These are phyloP conservation scores for Microplitis mediator DNA, from an alignment of 1,140 invertebrate genomes.

Conservation along the genomic window DNA sequence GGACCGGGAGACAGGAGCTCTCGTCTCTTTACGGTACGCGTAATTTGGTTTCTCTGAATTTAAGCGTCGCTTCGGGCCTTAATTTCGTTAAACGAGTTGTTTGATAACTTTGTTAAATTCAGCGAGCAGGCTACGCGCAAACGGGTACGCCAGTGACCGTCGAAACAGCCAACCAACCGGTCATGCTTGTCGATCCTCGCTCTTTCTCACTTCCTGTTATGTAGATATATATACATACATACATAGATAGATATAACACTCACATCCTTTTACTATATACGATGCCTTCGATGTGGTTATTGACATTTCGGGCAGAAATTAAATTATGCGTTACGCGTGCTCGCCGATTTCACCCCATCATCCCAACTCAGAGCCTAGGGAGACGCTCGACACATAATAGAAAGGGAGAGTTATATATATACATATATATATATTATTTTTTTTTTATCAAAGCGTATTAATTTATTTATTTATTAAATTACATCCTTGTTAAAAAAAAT, in stretches of 20 bases:
- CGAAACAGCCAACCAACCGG: slow-evolving; percentile 34
- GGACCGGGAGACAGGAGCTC: background rate
- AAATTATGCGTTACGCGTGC: slow-evolving; percentile 61
- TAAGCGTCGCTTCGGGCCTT: slow-evolving; percentile 53
- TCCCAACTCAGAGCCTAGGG: background rate
- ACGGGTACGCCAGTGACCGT: slow-evolving; percentile 21
- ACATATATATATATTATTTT: too few relatives aligned
- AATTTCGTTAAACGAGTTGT: slow-evolving; percentile 64
- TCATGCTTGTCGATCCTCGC: slow-evolving; percentile 16
- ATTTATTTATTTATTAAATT: too few relatives aligned
- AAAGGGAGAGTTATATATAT: too few relatives aligned
- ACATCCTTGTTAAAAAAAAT: too few relatives aligned
- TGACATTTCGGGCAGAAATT: slow-evolving; percentile 60
- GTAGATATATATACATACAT: background rate
- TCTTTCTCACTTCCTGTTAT: slow-evolving; percentile 4
- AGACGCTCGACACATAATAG: background rate
- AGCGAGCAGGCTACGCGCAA: slow-evolving; percentile 40
- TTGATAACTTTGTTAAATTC: slow-evolving; percentile 61
- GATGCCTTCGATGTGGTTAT: slow-evolving; percentile 61
- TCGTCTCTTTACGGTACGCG: slow-evolving; percentile 24
- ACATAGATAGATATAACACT: background rate
- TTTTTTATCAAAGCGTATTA: too few relatives aligned
- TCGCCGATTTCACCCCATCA: slow-evolving; percentile 38
- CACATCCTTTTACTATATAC: slow-evolving; percentile 43
- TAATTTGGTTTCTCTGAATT: slow-evolving; percentile 61